Evolutionary conservation across 2,888 invertebrate species (phyloP), one percentile per base, ranked within the genome.

Genomic region (Chrysolina haemoptera): DNA sequence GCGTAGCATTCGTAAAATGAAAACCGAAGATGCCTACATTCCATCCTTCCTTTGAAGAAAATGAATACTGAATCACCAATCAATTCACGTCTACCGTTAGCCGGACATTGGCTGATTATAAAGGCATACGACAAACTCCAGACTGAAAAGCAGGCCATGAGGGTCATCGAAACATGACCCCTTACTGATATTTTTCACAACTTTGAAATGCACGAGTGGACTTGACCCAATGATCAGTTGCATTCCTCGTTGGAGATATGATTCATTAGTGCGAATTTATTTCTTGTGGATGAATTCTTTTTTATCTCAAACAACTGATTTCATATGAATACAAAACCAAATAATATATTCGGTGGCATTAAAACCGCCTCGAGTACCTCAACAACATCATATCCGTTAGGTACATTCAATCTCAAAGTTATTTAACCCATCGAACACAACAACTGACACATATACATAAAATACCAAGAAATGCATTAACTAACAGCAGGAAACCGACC

Each of bases 71-170:
- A 70, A 70, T 70, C 50, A 20, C 53, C 65, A 64, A 70, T 70
- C 65, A 70, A 65, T 64, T 43, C 14, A 41, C 40, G 55, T 55
- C 65, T 64, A 70, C 70, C 65, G 70, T 70, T 70, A 70, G 41
- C 50, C 35, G 67, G 22, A 67, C 35, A 59, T 35, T 59, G 8
- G 11, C 16, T 67, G 67, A 41, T 53, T 67, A 53, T 67, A 27
- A 59, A 59, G 59, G 27, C 59, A n/a, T 59, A 59, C 59, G 67
- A 67, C 67, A 40, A 50, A 53, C 67, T 67, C 12, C 46, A 66
- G 67, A 18, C 18, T 53, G 35, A 53, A 67, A 67, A 67, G 35
- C 53, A 53, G 67, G 67, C 55, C 67, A 53, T 40, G 55, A 40
- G 48, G 67, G 67, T 67, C 67, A 53, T 18, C 40, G 67, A 53